These are phyloP conservation scores for Hylyphantes graminicola DNA, from an alignment of 1,140 invertebrate species.

Conservation along the genomic window DNA sequence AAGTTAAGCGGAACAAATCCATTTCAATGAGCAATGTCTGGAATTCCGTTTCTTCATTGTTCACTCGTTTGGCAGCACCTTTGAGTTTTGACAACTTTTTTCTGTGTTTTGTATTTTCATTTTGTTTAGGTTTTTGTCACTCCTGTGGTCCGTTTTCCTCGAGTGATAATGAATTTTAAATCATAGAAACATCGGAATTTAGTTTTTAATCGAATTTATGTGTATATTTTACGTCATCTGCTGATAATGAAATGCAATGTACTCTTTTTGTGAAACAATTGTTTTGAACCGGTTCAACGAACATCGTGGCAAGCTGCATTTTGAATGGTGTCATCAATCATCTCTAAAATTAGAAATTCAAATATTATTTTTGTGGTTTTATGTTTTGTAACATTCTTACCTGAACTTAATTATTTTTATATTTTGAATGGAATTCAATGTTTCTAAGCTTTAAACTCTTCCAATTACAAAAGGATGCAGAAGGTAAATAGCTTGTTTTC, in stretches of 20 bases:
- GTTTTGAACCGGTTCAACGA: conserved; percentile 35
- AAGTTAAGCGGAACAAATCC: too few species aligned
- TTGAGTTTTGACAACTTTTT: too few species aligned
- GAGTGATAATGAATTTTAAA: conserved; percentile 14
- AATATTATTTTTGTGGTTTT: background rate
- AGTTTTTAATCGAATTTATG: conserved; percentile 1
- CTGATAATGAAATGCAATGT: background rate
- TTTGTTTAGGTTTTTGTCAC: conserved; percentile 48
- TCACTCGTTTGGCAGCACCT: too few species aligned
- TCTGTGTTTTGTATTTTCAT: background rate
- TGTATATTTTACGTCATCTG: background rate
- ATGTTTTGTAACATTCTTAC: background rate
- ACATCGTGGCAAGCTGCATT: conserved; percentile 38
- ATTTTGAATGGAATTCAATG: too few species aligned
- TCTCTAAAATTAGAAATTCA: background rate
- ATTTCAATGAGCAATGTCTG: too few species aligned
- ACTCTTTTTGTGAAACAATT: background rate
- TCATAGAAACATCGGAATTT: background rate
- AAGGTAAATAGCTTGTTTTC: too few species aligned
- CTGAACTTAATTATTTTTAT: too few species aligned
- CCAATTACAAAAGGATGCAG: too few species aligned
- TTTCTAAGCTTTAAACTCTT: too few species aligned
- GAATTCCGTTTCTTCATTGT: too few species aligned
- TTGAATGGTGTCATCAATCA: conserved; percentile 42
- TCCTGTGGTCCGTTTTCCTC: conserved; percentile 27